Evolutionary conservation across 2,888 invertebrate genomes (phyloP).

Genomic region (Hypercompe scribonia): DNA sequence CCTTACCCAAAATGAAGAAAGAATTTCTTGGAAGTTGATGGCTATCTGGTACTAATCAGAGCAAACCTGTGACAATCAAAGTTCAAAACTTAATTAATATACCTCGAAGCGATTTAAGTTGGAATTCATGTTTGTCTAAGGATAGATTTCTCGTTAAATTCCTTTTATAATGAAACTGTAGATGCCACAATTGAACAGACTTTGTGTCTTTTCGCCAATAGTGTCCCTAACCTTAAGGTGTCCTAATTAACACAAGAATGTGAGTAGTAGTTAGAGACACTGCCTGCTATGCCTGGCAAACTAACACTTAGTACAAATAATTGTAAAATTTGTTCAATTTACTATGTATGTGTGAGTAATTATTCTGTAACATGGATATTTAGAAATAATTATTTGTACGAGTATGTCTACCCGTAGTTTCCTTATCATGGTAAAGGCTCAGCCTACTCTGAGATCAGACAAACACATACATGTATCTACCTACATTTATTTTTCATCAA

Average conservation of each 20-base stretch:
- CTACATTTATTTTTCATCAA: not conserved
- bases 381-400: too few species aligned
- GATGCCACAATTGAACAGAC: not conserved
- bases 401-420: too few species aligned
- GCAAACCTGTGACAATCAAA: not conserved
- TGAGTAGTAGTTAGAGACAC: too few species aligned
- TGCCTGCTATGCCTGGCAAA: too few species aligned
- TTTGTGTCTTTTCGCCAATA: not conserved
- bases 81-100: constrained; percentile 4
- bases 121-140: not conserved
- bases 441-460: too few species aligned
- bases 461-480: not conserved
- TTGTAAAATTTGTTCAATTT: not conserved
- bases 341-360: not conserved
- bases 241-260: too few species aligned
- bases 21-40: not conserved
- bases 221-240: too few species aligned
- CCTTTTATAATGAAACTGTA: not conserved
- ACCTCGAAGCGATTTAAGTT: not conserved
- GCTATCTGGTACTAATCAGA: not conserved
- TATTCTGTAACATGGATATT: not conserved
- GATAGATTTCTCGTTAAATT: not conserved
- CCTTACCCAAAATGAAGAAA: not conserved
- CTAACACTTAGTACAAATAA: too few species aligned
- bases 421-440: not conserved